Base-by-base conservation (phyloP, 2,797 vertebrate species). In the Pipistrellus nathusii region DNA sequence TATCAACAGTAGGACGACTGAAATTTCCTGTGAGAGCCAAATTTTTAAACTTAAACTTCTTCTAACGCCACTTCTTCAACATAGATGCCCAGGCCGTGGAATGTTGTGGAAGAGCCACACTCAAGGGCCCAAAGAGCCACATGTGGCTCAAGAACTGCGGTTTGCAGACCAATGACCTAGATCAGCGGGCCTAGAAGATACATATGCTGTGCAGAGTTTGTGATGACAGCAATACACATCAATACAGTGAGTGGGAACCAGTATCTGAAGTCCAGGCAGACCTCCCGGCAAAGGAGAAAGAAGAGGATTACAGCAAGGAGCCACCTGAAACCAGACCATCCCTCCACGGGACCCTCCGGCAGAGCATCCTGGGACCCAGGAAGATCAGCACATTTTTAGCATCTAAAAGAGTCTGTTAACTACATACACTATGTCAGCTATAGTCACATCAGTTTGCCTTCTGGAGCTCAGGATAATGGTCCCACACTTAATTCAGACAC, bases 381-480 rank as follows among this genome's bases (percentile, higher is more conserved):
- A 64, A 53, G 1, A 12, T 1, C 35, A 6, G 35, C 20, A 17
- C 0, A 41, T 20, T 4, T 44, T 30, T 8, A 73, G 30, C 6
- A 1, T 2, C 41, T 17, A 27, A 18, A 27, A 0, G 48, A 32
- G 15, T 0, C 20, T 30, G n/a, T 2, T 20, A 53, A 71, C 1
- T 15, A 41, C 11, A 20, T 7, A 3, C 0, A 69, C 25, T 8
- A 1, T 2, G 17, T 44, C 86, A 44, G 69, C 48, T 17, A 8
- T 15, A 6, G 21, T 59, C 72, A 3, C 8, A 8, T 1, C 48
- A 2, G 0, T 5, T 1, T n/a, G 55, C 25, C 53, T 53, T 23
- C 32, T 3, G 18, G 21, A 82, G 14, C 76, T 84, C 76, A 30
- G 32, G 23, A 35, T 6, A 32, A 32, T 4, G 12, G 68, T 3